Base-by-base conservation (phyloP, 2,797 vertebrate genomes). In the Gila robusta region DNA sequence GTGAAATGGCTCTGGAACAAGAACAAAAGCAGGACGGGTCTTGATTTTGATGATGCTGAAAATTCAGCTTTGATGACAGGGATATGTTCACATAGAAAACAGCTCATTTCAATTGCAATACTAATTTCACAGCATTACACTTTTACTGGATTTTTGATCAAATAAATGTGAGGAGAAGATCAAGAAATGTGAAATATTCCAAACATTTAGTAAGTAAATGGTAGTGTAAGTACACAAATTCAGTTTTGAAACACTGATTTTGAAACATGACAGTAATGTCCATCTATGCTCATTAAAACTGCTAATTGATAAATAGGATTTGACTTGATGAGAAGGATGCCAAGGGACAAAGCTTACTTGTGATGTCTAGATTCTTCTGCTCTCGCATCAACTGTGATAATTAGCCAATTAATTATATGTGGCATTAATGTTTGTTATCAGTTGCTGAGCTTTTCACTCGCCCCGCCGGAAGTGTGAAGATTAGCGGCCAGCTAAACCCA, bases 401-500 rank as follows among this genome's bases (percentile, higher is more conserved):
- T 92, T 91, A 91, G 90, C 78, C 87, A 90, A 90, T 92, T 91
- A 92, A 91, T 87, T 79, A 71, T 87, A 90, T 91, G 79, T 76
- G 79, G 86, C 81, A 84, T 89, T 84, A 87, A 89, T 73, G 69
- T 88, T 89, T 81, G 85, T 91, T 91, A 88, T 92, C 89, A 82
- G 82, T 41, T 79, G 54, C 49, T 32, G 35, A 67, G 74, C 32
- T 56, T 32, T 64, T 74, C 54, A 28, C 35, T 82, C 2, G 6
- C 83, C 86, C 73, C 70, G 72, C 82, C 82, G 88, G 81, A 90
- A 80, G 81, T 71, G 49, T 67, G 56, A 70, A 88, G 87, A 91
- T 89, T 86, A 87, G 76, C 81, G 74, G 52, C 74, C 82, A 41
- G 77, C 87, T 86, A 82, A 91, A 77, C 67, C 62, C 71, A 87